Evolutionary conservation across 2,113 vertebrate genomes (phyloP).

Genomic region (Myrmophylax atrothorax): DNA sequence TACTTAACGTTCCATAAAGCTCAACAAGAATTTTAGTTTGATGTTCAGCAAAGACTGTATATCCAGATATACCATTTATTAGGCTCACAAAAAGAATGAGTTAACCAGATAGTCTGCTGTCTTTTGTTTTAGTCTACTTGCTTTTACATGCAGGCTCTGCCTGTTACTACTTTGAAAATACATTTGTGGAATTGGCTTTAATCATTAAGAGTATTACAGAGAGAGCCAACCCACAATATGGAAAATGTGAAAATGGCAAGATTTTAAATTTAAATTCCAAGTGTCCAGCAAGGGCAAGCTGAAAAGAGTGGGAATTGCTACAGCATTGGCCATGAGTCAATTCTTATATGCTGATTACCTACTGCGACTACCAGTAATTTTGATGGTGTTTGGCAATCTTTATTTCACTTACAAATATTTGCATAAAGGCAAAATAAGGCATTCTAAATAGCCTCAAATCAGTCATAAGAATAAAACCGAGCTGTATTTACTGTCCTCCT

Average conservation of each 20-base stretch:
- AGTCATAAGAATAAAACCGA: constrained; percentile 47
- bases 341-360: not conserved
- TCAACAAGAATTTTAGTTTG: not conserved
- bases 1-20: not conserved
- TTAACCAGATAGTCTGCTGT: not conserved
- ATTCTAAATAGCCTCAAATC: constrained; percentile 62
- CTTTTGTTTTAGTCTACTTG: not conserved
- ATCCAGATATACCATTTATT: not conserved
- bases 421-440: constrained; percentile 37
- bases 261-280: constrained; percentile 24
- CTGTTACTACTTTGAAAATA: not conserved
- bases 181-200: not conserved
- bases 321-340: not conserved
- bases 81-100: not conserved
- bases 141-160: not conserved
- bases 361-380: constrained; percentile 20
- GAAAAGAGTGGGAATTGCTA: not conserved
- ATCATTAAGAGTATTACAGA: not conserved
- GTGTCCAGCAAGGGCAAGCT: not conserved
- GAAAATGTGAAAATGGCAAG: not conserved
- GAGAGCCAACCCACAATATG: not conserved
- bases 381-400: constrained; percentile 47
- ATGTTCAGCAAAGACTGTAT: not conserved
- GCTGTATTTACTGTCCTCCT: constrained; percentile 53
- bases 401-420: constrained; percentile 64